Base-by-base conservation (phyloP, 2,797 vertebrate genomes). In the Nyctibius grandis region DNA sequence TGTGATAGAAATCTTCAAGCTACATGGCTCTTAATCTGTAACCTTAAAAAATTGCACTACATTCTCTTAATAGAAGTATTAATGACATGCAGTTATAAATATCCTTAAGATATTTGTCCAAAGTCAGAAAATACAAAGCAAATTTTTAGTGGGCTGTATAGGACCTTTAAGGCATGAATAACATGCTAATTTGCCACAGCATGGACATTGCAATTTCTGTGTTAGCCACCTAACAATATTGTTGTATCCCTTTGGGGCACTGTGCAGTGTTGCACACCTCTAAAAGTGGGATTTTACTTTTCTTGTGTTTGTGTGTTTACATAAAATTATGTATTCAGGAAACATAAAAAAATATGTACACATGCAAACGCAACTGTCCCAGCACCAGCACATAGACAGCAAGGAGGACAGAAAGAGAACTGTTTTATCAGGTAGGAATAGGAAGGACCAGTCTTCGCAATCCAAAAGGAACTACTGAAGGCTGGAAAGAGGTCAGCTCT, bases 271-370 rank as follows among this genome's bases (percentile, higher is more conserved):
- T 64, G 16, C 3, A 11, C 10, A 19, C 11, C 18, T 60, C 48
- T 40, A 16, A n/a, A 91, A 78, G 5, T 5, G 9, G 7, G 5
- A 48, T 70, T 67, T 70, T 33, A 20, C 11, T 36, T 63, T 31
- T 53, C 15, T 31, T 34, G 3, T 15, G 2, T 2, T n/a, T 74
- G 8, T 64, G 12, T 59, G 15, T 48, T 61, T 34, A 51, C 6
- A 22, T 28, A 36, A 54, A 44, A 7, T 40, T 50, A 23, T 23
- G 26, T 78, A 50, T 50, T 67, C 15, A 56, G 42, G 36, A 73
- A 69, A 48, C 8, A 34, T 23, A 28, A 1, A 11, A 70, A 11
- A 29, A 42, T 14, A 19, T 0, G 1, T 19, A 5, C 8, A 19
- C 10, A 25, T 59, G 16, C 5, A 89, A 79, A 57, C 14, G 14